Percentiles rank a stretch among this genome's conserved stretches.
phyloP scores from a whole-genome alignment of 2,888 invertebrate genomes.

The Thymelicus acteon region DNA sequence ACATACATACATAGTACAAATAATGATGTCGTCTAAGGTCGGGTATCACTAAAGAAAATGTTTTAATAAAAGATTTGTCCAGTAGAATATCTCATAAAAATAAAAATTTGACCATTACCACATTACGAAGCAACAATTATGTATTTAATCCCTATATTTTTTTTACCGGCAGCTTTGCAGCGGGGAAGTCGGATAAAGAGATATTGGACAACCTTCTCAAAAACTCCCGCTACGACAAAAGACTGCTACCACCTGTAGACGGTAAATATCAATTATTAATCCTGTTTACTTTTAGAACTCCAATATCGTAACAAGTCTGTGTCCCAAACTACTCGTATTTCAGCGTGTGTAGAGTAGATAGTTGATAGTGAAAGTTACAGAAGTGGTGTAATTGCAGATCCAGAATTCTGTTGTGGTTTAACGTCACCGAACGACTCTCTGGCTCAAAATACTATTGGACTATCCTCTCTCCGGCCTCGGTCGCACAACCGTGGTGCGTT shows the following conservation, averaged over 20 bases:
- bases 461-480: slow-evolving; percentile 80
- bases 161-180: slow-evolving; percentile 88
- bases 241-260: slow-evolving; percentile 95
- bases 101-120: no score
- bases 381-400: slow-evolving; percentile 88
- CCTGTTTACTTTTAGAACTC: neutral
- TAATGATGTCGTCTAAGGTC: no score
- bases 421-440: slow-evolving; percentile 91
- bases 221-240: slow-evolving; percentile 95
- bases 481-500: slow-evolving; percentile 87
- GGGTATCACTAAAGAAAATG: no score
- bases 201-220: slow-evolving; percentile 95
- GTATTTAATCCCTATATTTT: neutral
- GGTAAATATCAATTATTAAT: slow-evolving; percentile 80
- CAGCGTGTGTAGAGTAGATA: slow-evolving; percentile 4
- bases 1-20: no score
- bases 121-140: no score
- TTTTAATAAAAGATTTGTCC: no score
- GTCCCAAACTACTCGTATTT: neutral
- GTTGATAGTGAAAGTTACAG: slow-evolving; percentile 24
- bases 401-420: slow-evolving; percentile 95
- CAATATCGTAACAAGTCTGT: neutral
- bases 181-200: slow-evolving; percentile 96
- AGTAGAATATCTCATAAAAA: no score
- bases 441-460: slow-evolving; percentile 85